A percentile compares a stretch with the other conserved stretches of the same genome.
Evolutionary conservation across 2,113 vertebrate species (phyloP).

Genomic region (Crotalus helleri): DNA sequence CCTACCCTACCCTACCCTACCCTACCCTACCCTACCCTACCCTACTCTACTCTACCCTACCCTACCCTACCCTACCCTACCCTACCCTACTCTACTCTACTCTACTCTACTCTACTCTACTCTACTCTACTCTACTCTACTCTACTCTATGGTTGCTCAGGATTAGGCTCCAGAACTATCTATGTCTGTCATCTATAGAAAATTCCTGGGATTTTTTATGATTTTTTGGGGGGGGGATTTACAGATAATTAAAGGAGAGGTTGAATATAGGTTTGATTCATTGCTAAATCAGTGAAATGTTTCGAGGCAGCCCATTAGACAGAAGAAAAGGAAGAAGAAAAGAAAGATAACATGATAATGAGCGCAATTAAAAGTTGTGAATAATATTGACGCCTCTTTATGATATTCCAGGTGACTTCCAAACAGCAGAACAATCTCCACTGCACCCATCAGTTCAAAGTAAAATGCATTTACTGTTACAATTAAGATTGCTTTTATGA

Average conservation of each 20-base stretch:
- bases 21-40: fast-evolving
- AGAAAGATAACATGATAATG: conserved; percentile 40
- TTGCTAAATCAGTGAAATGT: conserved; percentile 62
- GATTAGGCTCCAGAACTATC: background rate
- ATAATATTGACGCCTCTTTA: conserved; percentile 66
- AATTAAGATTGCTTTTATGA: too few relatives aligned
- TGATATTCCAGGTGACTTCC: conserved; percentile 67
- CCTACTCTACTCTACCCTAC: too few relatives aligned
- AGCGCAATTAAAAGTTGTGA: conserved; percentile 73
- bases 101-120: too few relatives aligned
- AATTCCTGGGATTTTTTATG: background rate
- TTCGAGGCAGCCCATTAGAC: conserved; percentile 63
- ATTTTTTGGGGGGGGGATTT: background rate
- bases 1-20: too few relatives aligned
- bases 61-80: too few relatives aligned
- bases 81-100: too few relatives aligned
- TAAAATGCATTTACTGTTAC: too few relatives aligned
- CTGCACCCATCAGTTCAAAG: conserved; percentile 56
- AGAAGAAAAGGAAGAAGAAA: conserved; percentile 35
- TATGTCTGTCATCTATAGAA: background rate
- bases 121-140: too few relatives aligned
- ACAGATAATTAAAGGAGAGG: conserved; percentile 57
- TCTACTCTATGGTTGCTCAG: background rate
- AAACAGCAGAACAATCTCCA: conserved; percentile 61
- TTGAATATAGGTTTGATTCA: conserved; percentile 57